phyloP scores from a whole-genome alignment of 2,797 vertebrate genomes.

The Phoebastria nigripes region DNA sequence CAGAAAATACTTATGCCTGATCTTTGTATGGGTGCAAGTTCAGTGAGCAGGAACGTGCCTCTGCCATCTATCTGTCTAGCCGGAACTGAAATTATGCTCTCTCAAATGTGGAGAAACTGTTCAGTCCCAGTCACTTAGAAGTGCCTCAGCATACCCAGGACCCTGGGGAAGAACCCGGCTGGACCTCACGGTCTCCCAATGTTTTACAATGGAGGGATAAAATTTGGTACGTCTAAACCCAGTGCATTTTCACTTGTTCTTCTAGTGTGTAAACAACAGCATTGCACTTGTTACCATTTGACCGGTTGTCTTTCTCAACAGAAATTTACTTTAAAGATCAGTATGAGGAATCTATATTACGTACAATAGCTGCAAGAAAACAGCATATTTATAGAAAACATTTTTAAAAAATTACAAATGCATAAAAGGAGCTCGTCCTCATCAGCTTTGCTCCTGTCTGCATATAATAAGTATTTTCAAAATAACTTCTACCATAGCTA shows the following conservation, averaged over 20 bases:
- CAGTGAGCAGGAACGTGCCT: neutral
- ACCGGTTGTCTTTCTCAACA: neutral
- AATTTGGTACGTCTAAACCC: neutral
- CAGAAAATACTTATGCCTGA: neutral
- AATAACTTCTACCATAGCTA: neutral
- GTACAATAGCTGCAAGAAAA: neutral
- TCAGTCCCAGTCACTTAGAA: neutral
- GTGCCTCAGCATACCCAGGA: neutral
- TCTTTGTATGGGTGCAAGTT: neutral
- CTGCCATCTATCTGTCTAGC: neutral
- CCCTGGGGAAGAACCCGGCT: neutral
- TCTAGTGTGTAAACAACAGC: neutral
- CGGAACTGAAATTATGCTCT: neutral
- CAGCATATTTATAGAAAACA: neutral
- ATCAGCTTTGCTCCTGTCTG: neutral
- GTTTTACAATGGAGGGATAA: neutral
- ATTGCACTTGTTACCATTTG: neutral
- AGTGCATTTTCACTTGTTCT: neutral
- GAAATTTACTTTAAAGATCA: neutral
- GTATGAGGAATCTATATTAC: neutral
- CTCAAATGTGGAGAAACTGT: neutral
- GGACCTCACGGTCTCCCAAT: neutral
- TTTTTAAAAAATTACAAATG: neutral
- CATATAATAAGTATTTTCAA: neutral
- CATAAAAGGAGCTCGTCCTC: neutral